These are phyloP conservation scores for Eristalis arbustorum DNA, from an alignment of 2,888 invertebrate genomes.

Conservation along the genomic window DNA sequence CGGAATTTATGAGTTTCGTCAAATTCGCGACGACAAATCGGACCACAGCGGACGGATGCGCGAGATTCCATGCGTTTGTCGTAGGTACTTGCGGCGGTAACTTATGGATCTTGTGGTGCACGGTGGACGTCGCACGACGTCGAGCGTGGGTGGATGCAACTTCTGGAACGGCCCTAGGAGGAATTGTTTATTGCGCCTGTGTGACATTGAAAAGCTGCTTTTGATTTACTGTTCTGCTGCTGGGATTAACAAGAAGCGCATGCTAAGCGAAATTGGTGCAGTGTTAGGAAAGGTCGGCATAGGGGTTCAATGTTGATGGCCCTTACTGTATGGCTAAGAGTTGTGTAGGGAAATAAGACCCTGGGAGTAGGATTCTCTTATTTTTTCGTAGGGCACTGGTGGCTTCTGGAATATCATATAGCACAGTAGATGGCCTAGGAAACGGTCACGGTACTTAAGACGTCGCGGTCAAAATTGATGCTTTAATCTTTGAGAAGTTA, in stretches of 20 bases:
- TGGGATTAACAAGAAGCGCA: neutral
- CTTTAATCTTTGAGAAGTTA: no score
- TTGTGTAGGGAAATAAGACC: no score
- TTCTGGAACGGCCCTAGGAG: neutral
- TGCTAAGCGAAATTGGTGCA: neutral
- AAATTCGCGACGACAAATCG: slow-evolving; percentile 54
- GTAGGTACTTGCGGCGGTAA: neutral
- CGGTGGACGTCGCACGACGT: neutral
- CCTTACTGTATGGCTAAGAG: no score
- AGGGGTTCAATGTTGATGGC: neutral
- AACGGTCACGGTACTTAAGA: no score
- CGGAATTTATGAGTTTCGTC: slow-evolving; percentile 59
- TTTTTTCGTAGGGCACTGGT: no score
- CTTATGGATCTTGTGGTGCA: neutral
- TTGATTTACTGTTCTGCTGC: neutral
- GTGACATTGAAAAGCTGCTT: neutral
- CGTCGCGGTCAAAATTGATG: no score
- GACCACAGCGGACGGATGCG: neutral
- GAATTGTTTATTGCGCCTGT: neutral
- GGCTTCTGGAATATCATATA: no score
- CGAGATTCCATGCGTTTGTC: neutral
- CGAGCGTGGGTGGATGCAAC: neutral
- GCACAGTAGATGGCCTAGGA: no score
- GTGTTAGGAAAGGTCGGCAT: neutral
- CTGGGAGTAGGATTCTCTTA: no score